Conservation (phyloP, 2,113 vertebrate genomes). For the Polypterus bichir region DNA sequence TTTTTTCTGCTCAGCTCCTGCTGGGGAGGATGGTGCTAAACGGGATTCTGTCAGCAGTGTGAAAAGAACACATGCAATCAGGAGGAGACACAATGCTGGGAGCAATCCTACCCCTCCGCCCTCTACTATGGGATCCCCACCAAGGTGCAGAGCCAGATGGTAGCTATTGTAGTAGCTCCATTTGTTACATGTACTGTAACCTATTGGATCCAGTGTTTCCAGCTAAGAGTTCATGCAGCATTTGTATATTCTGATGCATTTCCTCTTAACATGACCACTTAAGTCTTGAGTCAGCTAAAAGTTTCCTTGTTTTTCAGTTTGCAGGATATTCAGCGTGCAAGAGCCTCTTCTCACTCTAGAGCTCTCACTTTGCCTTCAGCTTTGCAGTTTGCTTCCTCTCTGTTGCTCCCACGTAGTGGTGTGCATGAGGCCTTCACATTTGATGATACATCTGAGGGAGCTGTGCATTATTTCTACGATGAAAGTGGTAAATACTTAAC, state of each 20-base stretch:
- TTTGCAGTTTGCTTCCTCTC: conserved; percentile 72
- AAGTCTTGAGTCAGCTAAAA: too few species aligned
- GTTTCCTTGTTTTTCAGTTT: conserved; percentile 37
- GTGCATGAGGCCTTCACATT: conserved; percentile 80
- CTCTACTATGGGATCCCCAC: conserved; percentile 78
- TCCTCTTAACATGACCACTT: too few species aligned
- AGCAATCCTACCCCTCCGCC: conserved; percentile 79
- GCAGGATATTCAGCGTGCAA: conserved; percentile 67
- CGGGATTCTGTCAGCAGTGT: conserved; percentile 61
- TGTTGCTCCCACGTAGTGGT: conserved; percentile 63
- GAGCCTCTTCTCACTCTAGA: conserved; percentile 67
- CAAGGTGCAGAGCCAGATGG: conserved; percentile 43
- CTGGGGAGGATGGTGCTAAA: conserved; percentile 50
- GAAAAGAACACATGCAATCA: conserved; percentile 72
- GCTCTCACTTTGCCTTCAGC: conserved; percentile 69
- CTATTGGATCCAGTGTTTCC: too few species aligned
- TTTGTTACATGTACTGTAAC: too few species aligned
- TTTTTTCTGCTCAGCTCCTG: conserved; percentile 28
- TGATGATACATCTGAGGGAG: conserved; percentile 76
- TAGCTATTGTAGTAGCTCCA: too few species aligned
- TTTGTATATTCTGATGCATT: too few species aligned
- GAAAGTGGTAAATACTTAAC: conserved; percentile 59
- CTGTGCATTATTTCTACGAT: conserved; percentile 78
- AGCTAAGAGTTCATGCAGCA: too few species aligned
- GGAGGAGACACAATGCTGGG: conserved; percentile 75